These are phyloP conservation scores for Characodon lateralis DNA, from an alignment of 2,797 vertebrate genomes.

Conservation along the genomic window DNA sequence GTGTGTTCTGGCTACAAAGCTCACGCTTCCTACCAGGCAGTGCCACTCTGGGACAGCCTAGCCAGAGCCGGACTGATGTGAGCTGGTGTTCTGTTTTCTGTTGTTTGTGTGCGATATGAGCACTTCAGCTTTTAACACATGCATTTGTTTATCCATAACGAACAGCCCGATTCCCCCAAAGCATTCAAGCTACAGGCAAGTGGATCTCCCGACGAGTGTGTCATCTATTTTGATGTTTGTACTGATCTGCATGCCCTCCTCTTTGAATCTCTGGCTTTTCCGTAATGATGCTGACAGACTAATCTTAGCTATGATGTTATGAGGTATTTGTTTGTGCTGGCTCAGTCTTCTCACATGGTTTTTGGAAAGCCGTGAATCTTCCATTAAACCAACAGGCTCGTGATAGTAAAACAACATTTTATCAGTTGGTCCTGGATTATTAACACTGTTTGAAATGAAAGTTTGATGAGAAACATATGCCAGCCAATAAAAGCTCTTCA, in stretches of 20 bases:
- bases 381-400: conserved; percentile 41
- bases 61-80: conserved; percentile 7
- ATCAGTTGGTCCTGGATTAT: conserved; percentile 46
- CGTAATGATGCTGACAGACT: conserved; percentile 43
- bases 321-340: conserved; percentile 70
- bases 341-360: conserved; percentile 40
- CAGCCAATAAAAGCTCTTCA: conserved; percentile 21
- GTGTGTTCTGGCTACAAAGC: conserved; percentile 23
- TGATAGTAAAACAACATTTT: conserved; percentile 41
- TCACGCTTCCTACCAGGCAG: conserved; percentile 3
- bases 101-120: conserved; percentile 65
- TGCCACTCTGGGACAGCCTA: conserved; percentile 20
- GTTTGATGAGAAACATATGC: conserved; percentile 39
- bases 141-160: conserved; percentile 90
- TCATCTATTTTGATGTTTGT: conserved; percentile 37
- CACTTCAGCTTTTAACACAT: conserved; percentile 83
- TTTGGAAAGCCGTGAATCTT: conserved; percentile 48
- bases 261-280: conserved; percentile 37
- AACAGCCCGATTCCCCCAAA: conserved; percentile 94
- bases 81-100: conserved; percentile 34
- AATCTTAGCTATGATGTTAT: conserved; percentile 47
- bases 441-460: conserved; percentile 15
- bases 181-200: conserved; percentile 94
- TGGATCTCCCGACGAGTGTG: conserved; percentile 68
- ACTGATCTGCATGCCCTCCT: conserved; percentile 57